Evolutionary conservation across 2,888 invertebrate genomes (phyloP).

Genomic region (Stenoptilia bipunctidactyla): DNA sequence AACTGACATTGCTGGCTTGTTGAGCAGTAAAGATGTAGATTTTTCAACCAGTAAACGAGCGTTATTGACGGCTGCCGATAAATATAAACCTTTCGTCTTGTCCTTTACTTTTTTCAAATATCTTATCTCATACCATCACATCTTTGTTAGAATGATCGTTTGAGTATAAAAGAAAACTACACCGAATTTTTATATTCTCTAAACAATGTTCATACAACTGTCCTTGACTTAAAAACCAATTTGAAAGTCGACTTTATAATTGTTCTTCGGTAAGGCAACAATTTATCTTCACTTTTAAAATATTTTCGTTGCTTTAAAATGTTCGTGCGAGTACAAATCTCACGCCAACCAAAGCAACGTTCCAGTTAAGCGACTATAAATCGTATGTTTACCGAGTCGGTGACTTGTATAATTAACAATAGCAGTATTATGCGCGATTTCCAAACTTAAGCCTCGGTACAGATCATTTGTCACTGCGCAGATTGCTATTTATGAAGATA

Average conservation of each 20-base stretch:
- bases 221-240: slow-evolving; percentile 5
- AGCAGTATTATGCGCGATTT: slow-evolving; percentile 63
- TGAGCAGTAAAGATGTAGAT: slow-evolving; percentile 35
- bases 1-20: slow-evolving; percentile 36
- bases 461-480: slow-evolving; percentile 62
- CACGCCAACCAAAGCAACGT: slow-evolving; percentile 50
- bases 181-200: too few relatives aligned
- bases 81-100: slow-evolving; percentile 31
- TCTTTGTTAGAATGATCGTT: background rate
- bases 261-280: slow-evolving; percentile 24
- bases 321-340: slow-evolving; percentile 38
- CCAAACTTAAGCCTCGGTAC: slow-evolving; percentile 53
- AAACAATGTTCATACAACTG: background rate
- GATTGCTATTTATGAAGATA: slow-evolving; percentile 66
- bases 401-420: slow-evolving; percentile 68
- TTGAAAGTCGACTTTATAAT: slow-evolving; percentile 32
- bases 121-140: slow-evolving; percentile 5
- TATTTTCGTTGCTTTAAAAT: slow-evolving; percentile 36
- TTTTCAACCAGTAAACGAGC: slow-evolving; percentile 37
- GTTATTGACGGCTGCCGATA: slow-evolving; percentile 27
- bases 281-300: slow-evolving; percentile 44
- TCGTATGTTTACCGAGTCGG: slow-evolving; percentile 63
- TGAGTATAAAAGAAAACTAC: too few relatives aligned
- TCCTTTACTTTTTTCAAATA: slow-evolving; percentile 16
- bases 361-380: slow-evolving; percentile 63